Evolutionary conservation across 2,888 invertebrate genomes (phyloP).

Genomic region (Hydrotaea cyrtoneurina): DNA sequence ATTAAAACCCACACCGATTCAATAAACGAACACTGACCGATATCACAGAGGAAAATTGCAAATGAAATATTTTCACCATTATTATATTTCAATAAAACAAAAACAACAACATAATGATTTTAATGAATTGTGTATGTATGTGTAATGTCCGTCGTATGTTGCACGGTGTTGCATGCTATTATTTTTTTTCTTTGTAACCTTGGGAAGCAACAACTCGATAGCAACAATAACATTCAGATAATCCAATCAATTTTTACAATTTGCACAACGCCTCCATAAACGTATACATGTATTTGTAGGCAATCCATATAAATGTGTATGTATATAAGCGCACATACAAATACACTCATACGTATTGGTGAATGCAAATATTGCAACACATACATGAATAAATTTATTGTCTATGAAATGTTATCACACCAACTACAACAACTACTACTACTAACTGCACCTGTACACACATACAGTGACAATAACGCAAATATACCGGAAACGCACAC

Average conservation of each 20-base stretch:
- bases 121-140: no score
- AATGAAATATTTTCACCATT: no score
- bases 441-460: neutral
- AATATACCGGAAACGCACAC: neutral
- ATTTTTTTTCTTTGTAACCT: no score
- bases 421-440: neutral
- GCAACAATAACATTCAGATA: neutral
- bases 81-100: no score
- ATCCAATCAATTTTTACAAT: slow-evolving; percentile 23
- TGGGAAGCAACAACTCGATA: neutral
- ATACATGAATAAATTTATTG: slow-evolving; percentile 6
- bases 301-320: neutral
- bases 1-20: no score
- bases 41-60: no score
- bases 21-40: no score
- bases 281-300: no score
- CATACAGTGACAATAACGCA: neutral
- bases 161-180: no score
- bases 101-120: no score
- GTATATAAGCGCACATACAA: neutral
- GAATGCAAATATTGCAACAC: neutral
- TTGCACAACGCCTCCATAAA: neutral
- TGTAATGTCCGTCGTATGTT: no score
- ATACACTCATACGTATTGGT: neutral
- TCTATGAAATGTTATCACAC: slow-evolving; percentile 3